A percentile compares a stretch with the other conserved stretches of the same genome.
These are phyloP conservation scores for Lacanobia wlatinum DNA, from an alignment of 2,888 invertebrate species.

Conservation along the genomic window DNA sequence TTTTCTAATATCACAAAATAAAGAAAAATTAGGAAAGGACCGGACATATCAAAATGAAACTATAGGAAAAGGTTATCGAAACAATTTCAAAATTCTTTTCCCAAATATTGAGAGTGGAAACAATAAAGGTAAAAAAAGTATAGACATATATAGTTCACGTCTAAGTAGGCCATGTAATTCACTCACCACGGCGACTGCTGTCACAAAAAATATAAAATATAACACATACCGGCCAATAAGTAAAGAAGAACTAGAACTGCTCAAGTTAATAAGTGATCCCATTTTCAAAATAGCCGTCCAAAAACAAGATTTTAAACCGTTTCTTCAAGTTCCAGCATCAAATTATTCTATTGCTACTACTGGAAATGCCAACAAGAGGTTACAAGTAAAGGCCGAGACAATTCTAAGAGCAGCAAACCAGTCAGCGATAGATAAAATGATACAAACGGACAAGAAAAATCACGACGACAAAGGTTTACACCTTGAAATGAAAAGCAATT, in stretches of 20 bases:
- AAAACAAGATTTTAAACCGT: slow-evolving; percentile 20
- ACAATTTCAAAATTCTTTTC: slow-evolving; percentile 5
- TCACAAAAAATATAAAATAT: slow-evolving; percentile 68
- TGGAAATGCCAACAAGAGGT: slow-evolving; percentile 30
- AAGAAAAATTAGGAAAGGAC: neutral
- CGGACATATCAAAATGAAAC: neutral
- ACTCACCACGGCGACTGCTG: slow-evolving; percentile 9
- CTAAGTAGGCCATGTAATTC: slow-evolving; percentile 12
- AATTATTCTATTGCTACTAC: slow-evolving; percentile 34
- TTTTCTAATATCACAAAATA: slow-evolving; percentile 3
- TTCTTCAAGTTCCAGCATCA: neutral
- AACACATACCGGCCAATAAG: slow-evolving; percentile 77
- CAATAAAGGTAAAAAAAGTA: slow-evolving; percentile 5
- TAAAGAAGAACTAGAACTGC: slow-evolving; percentile 70
- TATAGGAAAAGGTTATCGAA: neutral
- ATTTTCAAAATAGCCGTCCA: slow-evolving; percentile 15
- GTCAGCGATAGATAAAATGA: neutral
- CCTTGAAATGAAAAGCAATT: slow-evolving; percentile 2
- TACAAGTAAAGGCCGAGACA: slow-evolving; percentile 25
- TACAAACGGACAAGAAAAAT: neutral
- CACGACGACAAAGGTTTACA: neutral
- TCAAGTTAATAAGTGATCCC: slow-evolving; percentile 21
- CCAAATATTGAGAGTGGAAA: neutral
- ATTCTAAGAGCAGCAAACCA: slow-evolving; percentile 44
- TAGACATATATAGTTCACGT: slow-evolving; percentile 47